Evolutionary conservation across 2,888 invertebrate genomes (phyloP).

Genomic region (Synanthedon tipuliformis): DNA sequence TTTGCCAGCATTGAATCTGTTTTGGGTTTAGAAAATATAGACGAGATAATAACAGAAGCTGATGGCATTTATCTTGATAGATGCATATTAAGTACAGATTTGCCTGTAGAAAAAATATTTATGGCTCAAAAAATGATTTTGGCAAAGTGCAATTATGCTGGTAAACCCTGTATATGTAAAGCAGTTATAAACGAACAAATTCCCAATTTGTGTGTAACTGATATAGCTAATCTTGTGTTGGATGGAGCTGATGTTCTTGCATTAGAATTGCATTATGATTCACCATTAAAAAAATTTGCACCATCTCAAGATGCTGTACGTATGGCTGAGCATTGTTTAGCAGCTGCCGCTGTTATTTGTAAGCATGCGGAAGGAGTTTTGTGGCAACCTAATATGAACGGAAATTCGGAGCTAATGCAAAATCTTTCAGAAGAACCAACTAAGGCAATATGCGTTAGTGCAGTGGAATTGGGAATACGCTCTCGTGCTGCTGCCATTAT

Average conservation of each 20-base stretch:
- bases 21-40: constrained; percentile 62
- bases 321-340: constrained; percentile 75
- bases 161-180: constrained; percentile 92
- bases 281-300: constrained; percentile 43
- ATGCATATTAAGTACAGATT: constrained; percentile 85
- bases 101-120: constrained; percentile 89
- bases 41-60: constrained; percentile 79
- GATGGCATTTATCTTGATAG: constrained; percentile 92
- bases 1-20: constrained; percentile 50
- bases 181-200: constrained; percentile 86
- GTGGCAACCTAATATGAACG: constrained; percentile 83
- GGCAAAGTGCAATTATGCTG: constrained; percentile 83
- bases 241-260: constrained; percentile 91
- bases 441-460: constrained; percentile 63
- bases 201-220: constrained; percentile 80
- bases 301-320: constrained; percentile 38
- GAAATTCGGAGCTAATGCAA: constrained; percentile 74
- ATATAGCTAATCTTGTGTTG: constrained; percentile 91
- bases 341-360: constrained; percentile 79
- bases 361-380: constrained; percentile 88
- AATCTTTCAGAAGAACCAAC: constrained; percentile 66
- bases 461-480: constrained; percentile 49
- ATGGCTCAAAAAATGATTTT: constrained; percentile 89
- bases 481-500: constrained; percentile 71
- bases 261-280: constrained; percentile 74